Evolutionary conservation across 1,140 invertebrate species (phyloP).

Genomic region (Drosophila tsacasi): DNA sequence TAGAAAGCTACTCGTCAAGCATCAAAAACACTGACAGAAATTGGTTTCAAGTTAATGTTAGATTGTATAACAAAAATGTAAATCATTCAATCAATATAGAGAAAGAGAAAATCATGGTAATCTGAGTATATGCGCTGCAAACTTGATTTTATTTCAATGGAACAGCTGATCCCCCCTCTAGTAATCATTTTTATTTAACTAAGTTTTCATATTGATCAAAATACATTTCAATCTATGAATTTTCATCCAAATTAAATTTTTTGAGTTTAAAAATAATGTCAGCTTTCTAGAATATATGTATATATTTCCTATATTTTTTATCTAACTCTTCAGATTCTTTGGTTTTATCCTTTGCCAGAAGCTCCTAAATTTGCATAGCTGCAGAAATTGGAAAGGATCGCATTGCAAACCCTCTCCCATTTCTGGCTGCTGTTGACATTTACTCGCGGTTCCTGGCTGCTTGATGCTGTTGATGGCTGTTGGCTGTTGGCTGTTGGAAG

Average conservation of each 20-base stretch:
- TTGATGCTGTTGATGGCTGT: not conserved
- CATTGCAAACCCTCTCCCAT: not conserved
- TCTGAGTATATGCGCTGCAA: not conserved
- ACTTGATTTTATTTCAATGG: no score
- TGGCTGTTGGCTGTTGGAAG: constrained; percentile 29
- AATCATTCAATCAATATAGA: no score
- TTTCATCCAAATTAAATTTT: no score
- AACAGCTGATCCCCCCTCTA: no score
- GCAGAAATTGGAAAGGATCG: constrained; percentile 3
- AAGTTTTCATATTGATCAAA: no score
- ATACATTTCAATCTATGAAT: no score
- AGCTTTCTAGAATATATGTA: no score
- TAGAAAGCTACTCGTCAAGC: not conserved
- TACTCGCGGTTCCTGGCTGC: constrained; percentile 21
- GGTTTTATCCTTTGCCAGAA: not conserved
- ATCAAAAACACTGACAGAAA: constrained; percentile 3
- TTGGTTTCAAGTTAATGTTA: not conserved
- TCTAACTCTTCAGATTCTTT: not conserved
- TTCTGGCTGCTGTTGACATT: constrained; percentile 58
- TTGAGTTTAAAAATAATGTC: no score
- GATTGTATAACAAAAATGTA: not conserved
- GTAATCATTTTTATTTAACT: no score
- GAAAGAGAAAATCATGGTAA: not conserved
- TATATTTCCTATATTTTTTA: no score
- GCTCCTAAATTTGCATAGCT: constrained; percentile 26